phyloP scores from a whole-genome alignment of 2,113 vertebrate genomes.

The Albula goreensis region DNA sequence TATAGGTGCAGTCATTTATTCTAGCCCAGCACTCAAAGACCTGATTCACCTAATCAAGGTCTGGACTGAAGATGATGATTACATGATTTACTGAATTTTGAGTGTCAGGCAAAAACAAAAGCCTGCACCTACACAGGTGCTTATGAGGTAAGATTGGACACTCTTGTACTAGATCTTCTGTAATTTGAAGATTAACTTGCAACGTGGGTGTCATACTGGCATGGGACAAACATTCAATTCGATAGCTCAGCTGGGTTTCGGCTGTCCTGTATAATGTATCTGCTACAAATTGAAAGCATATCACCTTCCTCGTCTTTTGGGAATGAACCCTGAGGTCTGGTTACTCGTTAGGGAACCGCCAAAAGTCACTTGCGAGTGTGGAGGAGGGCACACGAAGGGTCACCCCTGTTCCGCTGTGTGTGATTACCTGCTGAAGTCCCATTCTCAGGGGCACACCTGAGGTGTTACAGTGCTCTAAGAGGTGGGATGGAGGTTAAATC shows the following conservation, averaged over 20 bases:
- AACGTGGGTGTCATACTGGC: neutral
- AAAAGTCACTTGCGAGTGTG: neutral
- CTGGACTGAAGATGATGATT: no score
- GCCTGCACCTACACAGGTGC: no score
- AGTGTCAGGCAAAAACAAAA: no score
- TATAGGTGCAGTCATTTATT: no score
- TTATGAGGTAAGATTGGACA: no score
- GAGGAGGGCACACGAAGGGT: neutral
- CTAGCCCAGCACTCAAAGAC: no score
- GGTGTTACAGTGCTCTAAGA: no score
- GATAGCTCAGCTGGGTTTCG: conserved; percentile 21
- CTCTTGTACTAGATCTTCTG: neutral
- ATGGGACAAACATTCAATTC: conserved; percentile 5
- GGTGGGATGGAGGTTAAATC: no score
- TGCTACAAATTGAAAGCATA: conserved; percentile 17
- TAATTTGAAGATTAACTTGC: neutral
- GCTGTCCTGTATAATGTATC: conserved; percentile 22
- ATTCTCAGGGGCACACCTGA: neutral
- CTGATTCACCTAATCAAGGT: no score
- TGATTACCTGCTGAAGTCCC: neutral
- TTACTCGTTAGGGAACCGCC: conserved; percentile 1
- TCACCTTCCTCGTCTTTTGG: conserved; percentile 20
- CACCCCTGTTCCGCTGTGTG: neutral
- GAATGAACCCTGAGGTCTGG: conserved; percentile 15
- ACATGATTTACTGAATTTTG: no score